Base-by-base conservation (phyloP, 2,888 invertebrate genomes). In the Spisula solida region DNA sequence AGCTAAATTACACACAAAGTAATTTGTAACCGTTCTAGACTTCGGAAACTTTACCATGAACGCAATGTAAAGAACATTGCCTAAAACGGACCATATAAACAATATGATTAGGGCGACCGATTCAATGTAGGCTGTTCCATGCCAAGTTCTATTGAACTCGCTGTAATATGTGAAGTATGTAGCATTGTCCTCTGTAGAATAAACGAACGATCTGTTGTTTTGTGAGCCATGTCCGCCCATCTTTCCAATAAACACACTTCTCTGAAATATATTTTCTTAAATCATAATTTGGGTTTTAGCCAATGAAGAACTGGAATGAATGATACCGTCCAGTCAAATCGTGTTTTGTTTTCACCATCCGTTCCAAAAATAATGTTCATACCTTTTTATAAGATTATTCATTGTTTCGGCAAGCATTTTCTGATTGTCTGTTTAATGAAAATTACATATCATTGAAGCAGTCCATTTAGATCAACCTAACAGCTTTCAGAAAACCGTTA, bases 111-210 rank as follows among this genome's bases (percentile, higher is more conserved):
- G 88, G 31, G 93, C 66, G 29, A 60, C n/a, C 12, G 93, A 92
- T 86, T 95, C 94, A 18, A 93, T 29, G 87, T 88, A 88, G n/a
- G 86, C 90, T 6, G 87, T n/a, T 25, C 88, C 91, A 18, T 25
- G 12, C 90, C 92, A 92, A 31, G 92, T 84, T 83, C 95, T 80
- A 88, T 94, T 92, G 84, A 95, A 95, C 70, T 95, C 94, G 14
- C 94, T 93, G 87, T 93, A 95, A 88, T 92, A 95, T 0, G 95
- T 93, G 82, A 95, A 95, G 82, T 94, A 94, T 0, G 92, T 92
- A 1, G 93, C 87, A 86, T 95, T 94, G 34, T 75, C 75, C 16
- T 34, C 75, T 34, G 75, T 18, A 2, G 75, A 75, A 75, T 34
- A 75, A 18, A 75, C 31, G 12, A 75, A 75, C 12, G 75, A 75